Percentiles rank a stretch among this genome's conserved stretches.
Conservation (phyloP, 2,113 vertebrate genomes). For the Rynchops niger region DNA sequence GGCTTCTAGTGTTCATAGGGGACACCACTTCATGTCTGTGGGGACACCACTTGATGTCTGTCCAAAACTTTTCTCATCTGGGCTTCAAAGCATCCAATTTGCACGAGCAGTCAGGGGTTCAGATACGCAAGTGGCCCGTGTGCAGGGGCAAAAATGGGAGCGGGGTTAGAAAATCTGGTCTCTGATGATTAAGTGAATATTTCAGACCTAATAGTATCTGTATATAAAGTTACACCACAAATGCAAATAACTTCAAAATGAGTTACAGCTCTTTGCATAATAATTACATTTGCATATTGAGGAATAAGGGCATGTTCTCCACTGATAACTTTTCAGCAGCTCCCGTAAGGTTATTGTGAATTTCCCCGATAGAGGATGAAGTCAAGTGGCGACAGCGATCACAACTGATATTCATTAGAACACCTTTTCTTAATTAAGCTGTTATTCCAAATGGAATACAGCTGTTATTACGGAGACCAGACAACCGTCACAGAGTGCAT, state of each 20-base stretch:
- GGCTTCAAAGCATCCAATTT: background rate
- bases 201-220: background rate
- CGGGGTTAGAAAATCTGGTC: background rate
- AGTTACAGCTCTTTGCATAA: background rate
- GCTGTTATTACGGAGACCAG: background rate
- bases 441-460: background rate
- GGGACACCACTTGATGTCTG: background rate
- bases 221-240: background rate
- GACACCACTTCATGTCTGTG: background rate
- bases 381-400: background rate
- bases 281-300: background rate
- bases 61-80: background rate
- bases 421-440: background rate
- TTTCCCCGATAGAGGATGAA: background rate
- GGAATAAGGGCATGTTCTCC: background rate
- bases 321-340: background rate
- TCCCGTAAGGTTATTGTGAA: background rate
- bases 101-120: background rate
- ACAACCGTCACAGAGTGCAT: background rate
- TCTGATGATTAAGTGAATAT: background rate
- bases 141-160: background rate
- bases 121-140: background rate
- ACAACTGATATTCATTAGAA: background rate
- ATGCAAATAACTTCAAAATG: background rate
- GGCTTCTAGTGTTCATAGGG: background rate